phyloP scores from a whole-genome alignment of 2,113 vertebrate genomes.

The Gobio gobio region DNA sequence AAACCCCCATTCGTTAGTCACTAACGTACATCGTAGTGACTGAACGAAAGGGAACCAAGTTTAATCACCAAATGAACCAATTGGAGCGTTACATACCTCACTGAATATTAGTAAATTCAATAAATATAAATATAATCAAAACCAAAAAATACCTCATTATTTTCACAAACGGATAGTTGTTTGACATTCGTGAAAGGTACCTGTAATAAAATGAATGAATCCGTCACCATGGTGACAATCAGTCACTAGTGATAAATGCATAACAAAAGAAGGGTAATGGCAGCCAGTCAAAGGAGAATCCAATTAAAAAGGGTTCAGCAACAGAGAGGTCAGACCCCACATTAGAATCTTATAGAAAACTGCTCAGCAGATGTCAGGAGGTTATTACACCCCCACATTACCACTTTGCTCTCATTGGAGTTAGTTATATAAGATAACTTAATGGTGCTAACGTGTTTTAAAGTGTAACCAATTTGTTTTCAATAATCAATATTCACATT shows the following conservation, averaged over 20 bases:
- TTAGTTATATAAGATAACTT: too few species aligned
- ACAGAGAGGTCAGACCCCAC: not conserved
- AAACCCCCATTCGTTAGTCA: too few species aligned
- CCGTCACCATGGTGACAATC: slow-evolving; percentile 8
- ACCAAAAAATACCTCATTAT: not conserved
- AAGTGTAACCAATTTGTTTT: too few species aligned
- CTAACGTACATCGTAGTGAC: too few species aligned
- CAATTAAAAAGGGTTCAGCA: slow-evolving; percentile 27
- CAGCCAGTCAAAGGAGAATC: slow-evolving; percentile 13
- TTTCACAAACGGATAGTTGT: not conserved
- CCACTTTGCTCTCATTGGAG: not conserved
- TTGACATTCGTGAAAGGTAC: slow-evolving; percentile 8
- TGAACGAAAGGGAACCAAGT: too few species aligned
- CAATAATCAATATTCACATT: too few species aligned
- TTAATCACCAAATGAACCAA: not conserved
- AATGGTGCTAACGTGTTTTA: too few species aligned
- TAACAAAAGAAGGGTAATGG: slow-evolving; percentile 18
- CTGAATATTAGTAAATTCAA: not conserved
- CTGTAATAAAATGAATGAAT: slow-evolving; percentile 18
- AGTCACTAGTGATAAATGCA: slow-evolving; percentile 10
- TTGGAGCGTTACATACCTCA: not conserved
- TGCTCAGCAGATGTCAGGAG: slow-evolving; percentile 12
- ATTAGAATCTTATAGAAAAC: not conserved
- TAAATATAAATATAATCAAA: not conserved
- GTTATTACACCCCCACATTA: not conserved